These are phyloP conservation scores for Dynastes hyllus DNA, from an alignment of 2,888 invertebrate genomes.

Conservation along the genomic window DNA sequence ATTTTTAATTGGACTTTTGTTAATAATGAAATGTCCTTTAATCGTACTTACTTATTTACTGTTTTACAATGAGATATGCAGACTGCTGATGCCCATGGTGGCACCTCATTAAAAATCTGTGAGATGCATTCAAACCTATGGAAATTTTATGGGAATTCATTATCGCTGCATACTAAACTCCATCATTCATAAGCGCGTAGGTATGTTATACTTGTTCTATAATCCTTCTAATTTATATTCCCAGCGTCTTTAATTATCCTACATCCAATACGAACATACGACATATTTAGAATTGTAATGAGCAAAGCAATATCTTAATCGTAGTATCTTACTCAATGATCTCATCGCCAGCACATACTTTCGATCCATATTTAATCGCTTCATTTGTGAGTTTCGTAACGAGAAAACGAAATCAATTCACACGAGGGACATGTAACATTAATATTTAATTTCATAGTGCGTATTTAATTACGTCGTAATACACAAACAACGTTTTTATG, in stretches of 20 bases:
- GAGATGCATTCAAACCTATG: no score
- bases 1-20: no score
- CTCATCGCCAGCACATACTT: constrained; percentile 17
- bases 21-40: no score
- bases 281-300: constrained; percentile 10
- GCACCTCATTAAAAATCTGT: background rate
- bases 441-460: constrained; percentile 26
- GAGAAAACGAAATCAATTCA: constrained; percentile 30
- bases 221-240: no score
- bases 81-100: no score
- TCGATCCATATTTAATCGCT: constrained; percentile 27
- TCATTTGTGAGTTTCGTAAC: constrained; percentile 27
- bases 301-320: background rate
- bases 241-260: background rate
- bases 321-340: constrained; percentile 12
- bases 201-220: no score
- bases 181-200: no score
- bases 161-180: no score
- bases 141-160: no score
- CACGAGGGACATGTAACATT: constrained; percentile 9
- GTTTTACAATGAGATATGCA: no score
- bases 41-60: no score
- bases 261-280: background rate
- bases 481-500: background rate
- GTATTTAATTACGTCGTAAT: constrained; percentile 6